Conservation (phyloP, 2,113 vertebrate species). For the Orthonyx spaldingii region DNA sequence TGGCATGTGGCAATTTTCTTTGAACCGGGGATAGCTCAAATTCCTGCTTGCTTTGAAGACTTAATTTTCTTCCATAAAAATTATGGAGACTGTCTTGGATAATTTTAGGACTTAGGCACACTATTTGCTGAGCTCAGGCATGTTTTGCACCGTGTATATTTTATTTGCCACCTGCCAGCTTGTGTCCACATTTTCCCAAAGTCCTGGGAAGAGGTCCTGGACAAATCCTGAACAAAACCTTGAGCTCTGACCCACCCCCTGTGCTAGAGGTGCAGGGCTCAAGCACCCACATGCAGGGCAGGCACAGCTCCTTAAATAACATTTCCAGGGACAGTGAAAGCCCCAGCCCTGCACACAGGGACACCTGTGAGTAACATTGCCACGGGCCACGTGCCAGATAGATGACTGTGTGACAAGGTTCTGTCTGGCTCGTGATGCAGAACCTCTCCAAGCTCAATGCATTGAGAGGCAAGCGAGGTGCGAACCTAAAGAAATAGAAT, state of each 20-base stretch:
- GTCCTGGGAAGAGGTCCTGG: neutral
- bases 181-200: neutral
- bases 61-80: slow-evolving; percentile 61
- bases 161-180: slow-evolving; percentile 40
- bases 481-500: neutral
- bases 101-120: slow-evolving; percentile 44
- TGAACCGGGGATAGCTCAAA: slow-evolving; percentile 59
- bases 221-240: neutral
- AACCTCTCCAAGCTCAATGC: neutral
- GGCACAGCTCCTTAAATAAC: neutral
- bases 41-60: slow-evolving; percentile 64
- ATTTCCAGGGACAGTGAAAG: neutral
- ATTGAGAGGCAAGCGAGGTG: fast-evolving
- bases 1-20: slow-evolving; percentile 62
- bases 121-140: slow-evolving; percentile 39
- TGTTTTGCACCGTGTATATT: neutral
- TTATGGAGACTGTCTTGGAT: slow-evolving; percentile 47
- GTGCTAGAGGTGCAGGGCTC: fast-evolving
- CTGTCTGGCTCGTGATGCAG: neutral
- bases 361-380: neutral
- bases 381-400: fast-evolving
- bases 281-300: fast-evolving
- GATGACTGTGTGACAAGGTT: fast-evolving
- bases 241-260: neutral
- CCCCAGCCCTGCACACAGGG: neutral